A percentile compares a stretch with the other conserved stretches of the same genome.
phyloP scores from a whole-genome alignment of 2,888 invertebrate species.

The Erannis defoliaria region DNA sequence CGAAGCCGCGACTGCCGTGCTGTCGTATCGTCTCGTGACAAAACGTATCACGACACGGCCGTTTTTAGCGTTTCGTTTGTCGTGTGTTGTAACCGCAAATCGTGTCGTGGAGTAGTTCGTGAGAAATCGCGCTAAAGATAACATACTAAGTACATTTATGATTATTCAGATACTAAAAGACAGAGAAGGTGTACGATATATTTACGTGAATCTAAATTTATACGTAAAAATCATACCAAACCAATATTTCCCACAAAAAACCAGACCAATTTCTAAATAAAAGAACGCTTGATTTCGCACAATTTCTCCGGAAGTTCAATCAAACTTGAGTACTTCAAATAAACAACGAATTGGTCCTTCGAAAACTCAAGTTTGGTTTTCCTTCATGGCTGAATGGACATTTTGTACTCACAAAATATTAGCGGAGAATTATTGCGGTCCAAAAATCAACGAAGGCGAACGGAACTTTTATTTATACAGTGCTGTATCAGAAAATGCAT shows the following conservation, averaged over 20 bases:
- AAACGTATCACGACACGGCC: too few species aligned
- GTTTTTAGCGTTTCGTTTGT: too few species aligned
- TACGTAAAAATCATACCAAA: not conserved
- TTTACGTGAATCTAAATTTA: not conserved
- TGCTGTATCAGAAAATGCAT: not conserved
- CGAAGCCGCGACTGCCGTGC: too few species aligned
- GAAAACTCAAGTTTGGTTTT: constrained; percentile 22
- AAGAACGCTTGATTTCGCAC: constrained; percentile 31
- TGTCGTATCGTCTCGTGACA: too few species aligned
- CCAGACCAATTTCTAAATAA: constrained; percentile 25
- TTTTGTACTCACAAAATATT: constrained; percentile 22
- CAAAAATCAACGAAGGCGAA: constrained; percentile 8
- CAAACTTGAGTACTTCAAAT: constrained; percentile 29
- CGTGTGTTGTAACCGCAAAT: too few species aligned
- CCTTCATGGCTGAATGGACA: constrained; percentile 18
- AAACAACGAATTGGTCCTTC: constrained; percentile 34
- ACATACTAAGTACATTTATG: too few species aligned
- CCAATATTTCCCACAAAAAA: constrained; percentile 6
- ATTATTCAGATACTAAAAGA: too few species aligned
- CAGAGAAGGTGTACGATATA: too few species aligned
- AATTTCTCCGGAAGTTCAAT: constrained; percentile 30
- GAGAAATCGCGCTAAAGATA: too few species aligned
- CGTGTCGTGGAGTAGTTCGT: not conserved
- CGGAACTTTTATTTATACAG: not conserved
- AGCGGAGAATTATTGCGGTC: constrained; percentile 11